Evolutionary conservation across 1,140 invertebrate species (phyloP).

Genomic region (Elymnias hypermnestra): DNA sequence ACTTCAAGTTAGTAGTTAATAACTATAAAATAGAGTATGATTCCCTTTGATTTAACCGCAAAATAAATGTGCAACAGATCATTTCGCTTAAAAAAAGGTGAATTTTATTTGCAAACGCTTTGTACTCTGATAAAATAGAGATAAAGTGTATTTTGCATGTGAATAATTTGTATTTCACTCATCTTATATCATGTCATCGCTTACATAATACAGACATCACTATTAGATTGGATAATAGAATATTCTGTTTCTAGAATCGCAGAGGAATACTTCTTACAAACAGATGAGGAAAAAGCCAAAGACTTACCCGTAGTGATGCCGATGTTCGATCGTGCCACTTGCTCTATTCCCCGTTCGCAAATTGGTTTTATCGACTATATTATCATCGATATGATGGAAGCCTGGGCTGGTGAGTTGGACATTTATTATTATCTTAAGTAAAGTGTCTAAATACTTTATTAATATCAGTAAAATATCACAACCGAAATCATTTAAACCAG

Average conservation of each 20-base stretch:
- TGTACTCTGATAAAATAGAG: neutral
- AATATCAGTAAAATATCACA: too few relatives aligned
- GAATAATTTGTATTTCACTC: slow-evolving; percentile 3
- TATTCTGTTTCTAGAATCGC: slow-evolving; percentile 76
- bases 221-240: neutral
- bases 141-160: slow-evolving; percentile 5
- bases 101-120: neutral
- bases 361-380: slow-evolving; percentile 98
- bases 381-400: slow-evolving; percentile 97
- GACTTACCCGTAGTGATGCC: slow-evolving; percentile 96
- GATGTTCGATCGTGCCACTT: slow-evolving; percentile 93
- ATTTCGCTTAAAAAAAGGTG: slow-evolving; percentile 7
- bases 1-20: too few relatives aligned
- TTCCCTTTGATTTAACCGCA: neutral
- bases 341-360: slow-evolving; percentile 97
- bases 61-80: neutral
- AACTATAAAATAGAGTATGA: slow-evolving; percentile 3
- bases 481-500: too few relatives aligned
- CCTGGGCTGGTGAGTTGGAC: slow-evolving; percentile 95
- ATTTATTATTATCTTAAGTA: too few relatives aligned
- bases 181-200: too few relatives aligned
- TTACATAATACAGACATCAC: too few relatives aligned
- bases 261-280: slow-evolving; percentile 96
- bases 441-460: too few relatives aligned
- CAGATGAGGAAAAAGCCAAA: slow-evolving; percentile 92